A percentile compares a stretch with the other conserved stretches of the same genome.
Conservation (phyloP, 2,113 vertebrate genomes). For the Bucco capensis region DNA sequence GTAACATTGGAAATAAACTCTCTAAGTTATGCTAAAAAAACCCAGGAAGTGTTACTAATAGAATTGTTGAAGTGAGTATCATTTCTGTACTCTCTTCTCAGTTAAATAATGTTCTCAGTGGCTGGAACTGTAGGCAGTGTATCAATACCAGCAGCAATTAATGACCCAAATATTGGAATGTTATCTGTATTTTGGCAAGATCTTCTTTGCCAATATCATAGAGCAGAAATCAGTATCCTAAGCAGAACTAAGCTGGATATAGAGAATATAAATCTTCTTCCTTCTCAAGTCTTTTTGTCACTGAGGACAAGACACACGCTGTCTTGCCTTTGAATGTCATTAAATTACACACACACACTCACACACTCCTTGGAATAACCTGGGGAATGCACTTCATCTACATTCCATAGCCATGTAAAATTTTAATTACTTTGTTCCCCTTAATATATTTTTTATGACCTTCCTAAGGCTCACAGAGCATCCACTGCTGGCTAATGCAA, state of each 20-base stretch:
- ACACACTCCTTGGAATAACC: background rate
- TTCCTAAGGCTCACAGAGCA: constrained; percentile 30
- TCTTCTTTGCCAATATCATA: background rate
- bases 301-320: background rate
- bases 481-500: constrained; percentile 44
- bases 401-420: constrained; percentile 12
- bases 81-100: background rate
- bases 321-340: background rate
- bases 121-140: background rate
- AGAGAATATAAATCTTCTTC: background rate
- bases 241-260: background rate
- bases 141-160: background rate
- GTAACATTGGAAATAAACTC: background rate
- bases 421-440: constrained; percentile 54
- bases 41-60: background rate
- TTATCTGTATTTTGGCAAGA: background rate
- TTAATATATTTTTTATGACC: constrained; percentile 61
- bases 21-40: background rate
- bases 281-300: background rate
- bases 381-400: constrained; percentile 6
- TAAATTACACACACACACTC: background rate
- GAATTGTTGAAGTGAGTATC: background rate
- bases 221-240: background rate
- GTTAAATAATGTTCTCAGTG: background rate
- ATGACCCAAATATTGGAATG: background rate